These are phyloP conservation scores for Aurelia aurita complex sp. Pacific DNA, from an alignment of 30 jellyfish, hydroid and myxozoan genomes.

Conservation along the genomic window DNA sequence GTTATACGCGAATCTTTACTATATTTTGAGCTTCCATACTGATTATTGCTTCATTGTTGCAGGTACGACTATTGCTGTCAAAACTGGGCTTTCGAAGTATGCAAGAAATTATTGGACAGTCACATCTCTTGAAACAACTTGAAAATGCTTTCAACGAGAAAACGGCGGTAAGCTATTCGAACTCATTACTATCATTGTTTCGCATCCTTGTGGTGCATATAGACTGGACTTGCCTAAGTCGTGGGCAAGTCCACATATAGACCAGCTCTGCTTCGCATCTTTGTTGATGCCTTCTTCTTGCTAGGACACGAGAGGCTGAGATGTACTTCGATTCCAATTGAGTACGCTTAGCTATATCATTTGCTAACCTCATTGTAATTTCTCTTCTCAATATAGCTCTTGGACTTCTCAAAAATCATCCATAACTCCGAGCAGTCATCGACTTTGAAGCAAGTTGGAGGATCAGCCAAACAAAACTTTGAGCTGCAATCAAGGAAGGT, in stretches of 20 bases:
- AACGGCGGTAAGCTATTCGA: slow-evolving; percentile 53
- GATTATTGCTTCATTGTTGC: neutral
- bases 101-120: slow-evolving; percentile 76
- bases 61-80: slow-evolving; percentile 78
- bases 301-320: no score
- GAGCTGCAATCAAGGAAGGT: slow-evolving; percentile 58
- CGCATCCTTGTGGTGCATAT: no score
- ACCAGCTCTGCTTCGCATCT: no score
- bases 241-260: no score
- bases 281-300: no score
- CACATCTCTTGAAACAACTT: slow-evolving; percentile 60
- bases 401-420: slow-evolving; percentile 42
- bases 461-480: slow-evolving; percentile 49
- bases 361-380: neutral
- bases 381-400: slow-evolving; percentile 16
- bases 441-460: slow-evolving; percentile 58
- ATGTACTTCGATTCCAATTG: no score
- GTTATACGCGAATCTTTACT: no score
- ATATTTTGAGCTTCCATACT: no score
- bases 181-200: no score
- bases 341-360: no score
- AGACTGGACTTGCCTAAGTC: no score
- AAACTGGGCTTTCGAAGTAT: slow-evolving; percentile 50
- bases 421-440: slow-evolving; percentile 32
- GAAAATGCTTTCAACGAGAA: slow-evolving; percentile 62